Percentiles rank a stretch among this genome's conserved stretches.
phyloP scores from a whole-genome alignment of 1,140 invertebrate species.

The Asbolus verrucosus region DNA sequence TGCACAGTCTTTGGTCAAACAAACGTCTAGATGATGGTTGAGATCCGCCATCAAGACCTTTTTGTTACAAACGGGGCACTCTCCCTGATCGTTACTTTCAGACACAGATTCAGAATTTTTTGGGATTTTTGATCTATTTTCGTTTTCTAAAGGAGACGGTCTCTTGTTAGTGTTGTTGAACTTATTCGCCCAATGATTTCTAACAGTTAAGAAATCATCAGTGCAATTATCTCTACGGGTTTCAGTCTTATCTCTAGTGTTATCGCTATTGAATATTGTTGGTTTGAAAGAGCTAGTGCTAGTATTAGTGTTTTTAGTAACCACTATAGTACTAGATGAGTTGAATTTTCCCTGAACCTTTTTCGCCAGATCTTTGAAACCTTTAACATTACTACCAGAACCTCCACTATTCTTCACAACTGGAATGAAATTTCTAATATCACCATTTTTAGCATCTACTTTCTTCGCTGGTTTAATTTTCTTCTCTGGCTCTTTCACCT shows the following conservation, averaged over 20 bases:
- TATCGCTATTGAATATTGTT: constrained; percentile 5
- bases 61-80: constrained; percentile 74
- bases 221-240: constrained; percentile 38
- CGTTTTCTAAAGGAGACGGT: constrained; percentile 41
- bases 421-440: constrained; percentile 57
- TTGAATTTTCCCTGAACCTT: constrained; percentile 45
- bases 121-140: constrained; percentile 41
- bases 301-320: constrained; percentile 44
- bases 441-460: constrained; percentile 14
- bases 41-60: constrained; percentile 60
- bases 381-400: constrained; percentile 8
- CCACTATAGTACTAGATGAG: constrained; percentile 41
- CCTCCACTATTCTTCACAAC: constrained; percentile 49
- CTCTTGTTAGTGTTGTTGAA: constrained; percentile 49
- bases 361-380: constrained; percentile 45
- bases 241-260: neutral
- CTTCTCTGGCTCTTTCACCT: constrained; percentile 75
- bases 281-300: constrained; percentile 4
- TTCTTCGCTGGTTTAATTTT: constrained; percentile 54
- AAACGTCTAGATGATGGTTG: constrained; percentile 65
- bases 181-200: constrained; percentile 70
- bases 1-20: constrained; percentile 58
- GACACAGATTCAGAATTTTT: constrained; percentile 30
- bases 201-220: constrained; percentile 61
- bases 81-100: constrained; percentile 33